These are phyloP conservation scores for Pyxicephalus adspersus DNA, from an alignment of 2,113 vertebrate genomes.

Conservation along the genomic window DNA sequence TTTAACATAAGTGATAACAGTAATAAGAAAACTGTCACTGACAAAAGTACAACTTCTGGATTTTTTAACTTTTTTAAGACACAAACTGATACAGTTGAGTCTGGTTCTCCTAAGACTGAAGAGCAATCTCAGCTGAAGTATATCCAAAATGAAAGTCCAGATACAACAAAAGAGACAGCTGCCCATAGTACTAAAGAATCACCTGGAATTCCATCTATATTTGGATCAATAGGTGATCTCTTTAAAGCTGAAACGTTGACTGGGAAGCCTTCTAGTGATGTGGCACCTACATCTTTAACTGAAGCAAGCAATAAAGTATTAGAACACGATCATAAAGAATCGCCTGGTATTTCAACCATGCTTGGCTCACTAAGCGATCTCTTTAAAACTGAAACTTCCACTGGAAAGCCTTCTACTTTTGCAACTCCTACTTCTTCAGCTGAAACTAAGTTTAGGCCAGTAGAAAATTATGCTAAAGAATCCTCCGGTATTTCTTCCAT, in stretches of 20 bases:
- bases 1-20: conserved; percentile 68
- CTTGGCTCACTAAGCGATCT: not conserved
- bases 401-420: not conserved
- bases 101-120: not conserved
- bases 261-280: conserved; percentile 64
- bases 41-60: conserved; percentile 73
- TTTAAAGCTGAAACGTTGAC: conserved; percentile 76
- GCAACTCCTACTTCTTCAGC: not conserved
- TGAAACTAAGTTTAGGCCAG: not conserved
- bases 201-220: conserved; percentile 76
- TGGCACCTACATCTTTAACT: not conserved
- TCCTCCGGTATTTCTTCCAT: not conserved
- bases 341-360: not conserved
- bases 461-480: not conserved
- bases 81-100: conserved; percentile 72
- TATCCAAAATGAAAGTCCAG: conserved; percentile 56
- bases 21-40: conserved; percentile 62
- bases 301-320: too few species aligned
- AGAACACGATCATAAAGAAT: not conserved
- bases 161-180: conserved; percentile 65
- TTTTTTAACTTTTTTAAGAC: conserved; percentile 86
- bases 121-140: conserved; percentile 39
- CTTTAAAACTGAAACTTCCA: not conserved
- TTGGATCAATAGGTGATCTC: conserved; percentile 82
- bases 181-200: conserved; percentile 71